Percentiles rank a stretch among this genome's conserved stretches.
phyloP scores from a whole-genome alignment of 2,113 vertebrate species.

The Fulmarus glacialis region DNA sequence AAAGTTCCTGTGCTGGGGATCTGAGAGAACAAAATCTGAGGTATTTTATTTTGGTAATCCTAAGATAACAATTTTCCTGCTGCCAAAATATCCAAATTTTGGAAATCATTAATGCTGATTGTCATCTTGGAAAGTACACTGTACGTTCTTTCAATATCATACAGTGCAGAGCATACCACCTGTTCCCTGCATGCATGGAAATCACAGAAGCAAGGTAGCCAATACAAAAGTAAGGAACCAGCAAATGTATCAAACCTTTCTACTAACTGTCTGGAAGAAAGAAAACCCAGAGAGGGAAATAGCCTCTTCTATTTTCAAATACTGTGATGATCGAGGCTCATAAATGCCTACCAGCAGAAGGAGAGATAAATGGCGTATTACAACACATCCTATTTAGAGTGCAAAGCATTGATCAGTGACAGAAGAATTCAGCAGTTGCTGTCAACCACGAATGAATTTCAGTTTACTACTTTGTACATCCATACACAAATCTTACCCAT shows the following conservation, averaged over 20 bases:
- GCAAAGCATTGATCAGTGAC: neutral
- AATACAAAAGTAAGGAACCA: neutral
- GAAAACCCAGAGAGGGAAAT: neutral
- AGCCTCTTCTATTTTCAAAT: neutral
- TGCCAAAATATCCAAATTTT: neutral
- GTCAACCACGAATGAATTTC: neutral
- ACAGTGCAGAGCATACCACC: neutral
- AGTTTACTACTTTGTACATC: neutral
- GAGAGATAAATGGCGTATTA: neutral
- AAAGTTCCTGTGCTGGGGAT: neutral
- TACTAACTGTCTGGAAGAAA: neutral
- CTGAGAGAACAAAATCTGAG: neutral
- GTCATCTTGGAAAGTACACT: neutral
- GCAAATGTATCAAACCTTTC: neutral
- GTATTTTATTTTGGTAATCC: neutral
- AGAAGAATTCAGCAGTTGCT: neutral
- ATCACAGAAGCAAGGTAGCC: neutral
- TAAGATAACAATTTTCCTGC: neutral
- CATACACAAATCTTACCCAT: neutral
- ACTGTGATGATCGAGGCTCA: neutral
- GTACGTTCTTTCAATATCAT: rapidly evolving
- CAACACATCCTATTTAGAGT: neutral
- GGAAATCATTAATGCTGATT: rapidly evolving
- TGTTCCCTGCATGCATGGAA: neutral
- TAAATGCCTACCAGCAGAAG: neutral